Evolutionary conservation across 2,888 invertebrate genomes (phyloP).

Genomic region (Agrochola macilenta): DNA sequence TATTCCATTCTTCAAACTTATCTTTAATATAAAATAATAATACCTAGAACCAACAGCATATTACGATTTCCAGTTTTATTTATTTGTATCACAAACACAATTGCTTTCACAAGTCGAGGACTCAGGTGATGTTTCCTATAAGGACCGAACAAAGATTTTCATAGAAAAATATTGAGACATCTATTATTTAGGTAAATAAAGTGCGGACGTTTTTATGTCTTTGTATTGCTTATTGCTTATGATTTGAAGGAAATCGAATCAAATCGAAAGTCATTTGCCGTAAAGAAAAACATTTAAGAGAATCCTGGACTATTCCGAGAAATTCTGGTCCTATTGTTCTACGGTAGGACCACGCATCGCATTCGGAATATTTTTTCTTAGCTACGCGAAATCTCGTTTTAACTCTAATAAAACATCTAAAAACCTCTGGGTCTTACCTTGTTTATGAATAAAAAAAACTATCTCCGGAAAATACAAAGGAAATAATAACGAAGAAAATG

Average conservation of each 20-base stretch:
- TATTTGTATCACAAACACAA: constrained; percentile 65
- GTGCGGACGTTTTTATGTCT: constrained; percentile 38
- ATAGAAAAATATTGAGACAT: constrained; percentile 50
- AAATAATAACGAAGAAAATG: constrained; percentile 32
- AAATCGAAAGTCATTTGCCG: not conserved
- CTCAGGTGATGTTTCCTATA: constrained; percentile 64
- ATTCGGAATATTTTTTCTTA: not conserved
- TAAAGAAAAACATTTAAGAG: not conserved
- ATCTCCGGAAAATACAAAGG: constrained; percentile 10
- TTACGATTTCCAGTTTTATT: constrained; percentile 44
- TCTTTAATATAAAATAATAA: constrained; percentile 18
- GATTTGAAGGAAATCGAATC: not conserved
- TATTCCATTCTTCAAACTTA: not conserved
- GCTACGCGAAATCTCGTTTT: not conserved
- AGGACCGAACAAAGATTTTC: constrained; percentile 34
- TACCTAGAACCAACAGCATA: constrained; percentile 4
- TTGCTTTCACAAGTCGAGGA: constrained; percentile 48
- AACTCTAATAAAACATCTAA: not conserved
- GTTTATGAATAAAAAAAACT: constrained; percentile 33
- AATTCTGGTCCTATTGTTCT: not conserved
- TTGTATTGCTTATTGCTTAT: constrained; percentile 9
- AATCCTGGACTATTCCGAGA: not conserved
- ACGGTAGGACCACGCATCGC: not conserved
- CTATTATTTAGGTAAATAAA: constrained; percentile 60
- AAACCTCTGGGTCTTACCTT: constrained; percentile 1